Evolutionary conservation across 2,113 vertebrate species (phyloP), one percentile per base, ranked within the genome.

Genomic region (Erpornis zantholeuca): DNA sequence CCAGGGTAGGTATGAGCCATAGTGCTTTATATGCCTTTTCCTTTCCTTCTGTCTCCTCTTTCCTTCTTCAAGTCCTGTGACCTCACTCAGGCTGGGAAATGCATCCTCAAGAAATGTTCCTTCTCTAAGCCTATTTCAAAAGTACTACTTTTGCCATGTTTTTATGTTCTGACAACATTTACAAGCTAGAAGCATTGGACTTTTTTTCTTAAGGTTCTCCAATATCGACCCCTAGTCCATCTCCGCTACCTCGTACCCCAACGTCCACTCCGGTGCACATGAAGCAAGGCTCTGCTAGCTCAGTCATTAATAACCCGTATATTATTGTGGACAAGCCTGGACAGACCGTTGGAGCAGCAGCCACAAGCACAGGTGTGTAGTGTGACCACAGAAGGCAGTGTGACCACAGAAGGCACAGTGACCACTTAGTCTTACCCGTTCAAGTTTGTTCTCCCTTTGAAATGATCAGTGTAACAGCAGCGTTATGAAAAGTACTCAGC

Each of bases 141-240:
- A 93, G 35, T 88, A 54, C 86, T 90, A 2, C 80, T 82, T 2
- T 54, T 89, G 63, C 53, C 93, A 4, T 92, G 36, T 89, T 86
- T 94, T 82, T 77, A 7, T 96, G 64, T 92, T 82, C 70, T 95
- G 54, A 60, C 68, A 56, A 95, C 57, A 82, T 72, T 95, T 84
- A 95, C 69, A 90, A 96, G 93, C 88, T 36, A 50, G 92, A 91
- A 92, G 96, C 96, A 61, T 88, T 95, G 68, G 95, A 90, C 76
- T 96, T 94, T 97, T 90, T 97, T 88, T 80, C 96, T 95, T 87
- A 98, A 99, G 99, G 99, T 78, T 99, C 99, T 93, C 99, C 99
- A 86, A 99, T 99, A 97, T 99, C 99, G 90, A 99, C 99, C 69
- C 99, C 99, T 84, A 99, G 99, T 97, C 99, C 99, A 94, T 99